Percentiles rank a stretch among this genome's conserved stretches.
phyloP scores from a whole-genome alignment of 2,888 invertebrate species.

The Caenorhabditis drosophilae region DNA sequence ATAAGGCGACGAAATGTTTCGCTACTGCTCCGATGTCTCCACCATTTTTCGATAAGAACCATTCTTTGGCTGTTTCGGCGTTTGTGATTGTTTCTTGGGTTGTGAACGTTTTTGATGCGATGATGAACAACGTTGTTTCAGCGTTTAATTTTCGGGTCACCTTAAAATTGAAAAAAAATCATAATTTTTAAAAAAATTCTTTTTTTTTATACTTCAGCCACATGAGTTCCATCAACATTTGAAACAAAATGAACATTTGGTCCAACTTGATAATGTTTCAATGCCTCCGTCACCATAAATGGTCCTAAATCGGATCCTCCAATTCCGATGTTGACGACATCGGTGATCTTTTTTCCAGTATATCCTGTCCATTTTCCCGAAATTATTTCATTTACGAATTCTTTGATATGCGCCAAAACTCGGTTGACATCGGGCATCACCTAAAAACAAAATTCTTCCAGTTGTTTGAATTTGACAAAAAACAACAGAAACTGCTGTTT shows the following conservation, averaged over 20 bases:
- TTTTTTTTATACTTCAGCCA: no score
- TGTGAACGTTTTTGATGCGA: constrained; percentile 98
- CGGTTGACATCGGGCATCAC: constrained; percentile 86
- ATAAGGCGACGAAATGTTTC: constrained; percentile 96
- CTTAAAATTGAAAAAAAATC: no score
- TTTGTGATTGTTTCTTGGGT: constrained; percentile 98
- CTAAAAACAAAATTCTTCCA: constrained; percentile 62
- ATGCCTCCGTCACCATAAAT: constrained; percentile 84
- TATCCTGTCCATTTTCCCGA: constrained; percentile 77
- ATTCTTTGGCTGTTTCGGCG: constrained; percentile 93
- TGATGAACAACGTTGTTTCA: constrained; percentile 93
- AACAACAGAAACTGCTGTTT: not conserved
- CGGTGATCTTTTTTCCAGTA: constrained; percentile 91
- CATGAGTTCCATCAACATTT: constrained; percentile 97
- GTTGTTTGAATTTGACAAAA: no score
- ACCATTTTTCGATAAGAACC: constrained; percentile 80
- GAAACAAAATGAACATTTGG: constrained; percentile 93
- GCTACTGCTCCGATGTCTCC: constrained; percentile 75
- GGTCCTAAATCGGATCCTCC: constrained; percentile 92
- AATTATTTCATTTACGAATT: constrained; percentile 79
- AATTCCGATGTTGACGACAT: constrained; percentile 98
- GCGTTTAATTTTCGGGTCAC: constrained; percentile 85
- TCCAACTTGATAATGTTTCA: constrained; percentile 85
- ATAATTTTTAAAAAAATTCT: no score
- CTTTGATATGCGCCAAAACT: constrained; percentile 91